Evolutionary conservation across 2,888 invertebrate genomes (phyloP).

Genomic region (Auanema sp.): DNA sequence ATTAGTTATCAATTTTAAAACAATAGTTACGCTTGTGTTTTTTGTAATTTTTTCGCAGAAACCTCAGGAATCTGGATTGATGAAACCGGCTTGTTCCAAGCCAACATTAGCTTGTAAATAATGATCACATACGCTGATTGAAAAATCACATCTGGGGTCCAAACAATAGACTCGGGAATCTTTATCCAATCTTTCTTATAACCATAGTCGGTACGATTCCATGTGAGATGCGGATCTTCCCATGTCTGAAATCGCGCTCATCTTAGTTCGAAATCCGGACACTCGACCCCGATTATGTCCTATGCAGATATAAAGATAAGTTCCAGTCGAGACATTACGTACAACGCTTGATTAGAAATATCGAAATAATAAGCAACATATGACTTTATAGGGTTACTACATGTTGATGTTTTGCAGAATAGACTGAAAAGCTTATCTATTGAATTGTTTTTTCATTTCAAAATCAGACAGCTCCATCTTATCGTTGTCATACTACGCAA

Average conservation of each 20-base stretch:
- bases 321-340: not conserved
- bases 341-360: not conserved
- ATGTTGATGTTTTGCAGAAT: no score
- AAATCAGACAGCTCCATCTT: no score
- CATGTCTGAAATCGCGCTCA: constrained; percentile 33
- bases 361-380: no score
- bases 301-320: not conserved
- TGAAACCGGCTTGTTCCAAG: not conserved
- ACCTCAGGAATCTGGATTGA: not conserved
- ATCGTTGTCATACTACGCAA: no score
- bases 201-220: constrained; percentile 32
- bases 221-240: constrained; percentile 47
- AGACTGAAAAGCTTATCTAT: no score
- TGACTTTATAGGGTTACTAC: no score
- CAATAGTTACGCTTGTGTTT: no score
- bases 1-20: no score
- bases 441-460: no score
- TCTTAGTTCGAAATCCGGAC: no score
- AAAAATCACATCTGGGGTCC: constrained; percentile 45
- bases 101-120: not conserved
- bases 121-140: constrained; percentile 27
- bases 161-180: constrained; percentile 26
- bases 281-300: not conserved
- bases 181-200: constrained; percentile 36
- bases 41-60: not conserved